These are phyloP conservation scores for Protobothrops mucrosquamatus DNA, from an alignment of 2,113 vertebrate species.

Conservation along the genomic window DNA sequence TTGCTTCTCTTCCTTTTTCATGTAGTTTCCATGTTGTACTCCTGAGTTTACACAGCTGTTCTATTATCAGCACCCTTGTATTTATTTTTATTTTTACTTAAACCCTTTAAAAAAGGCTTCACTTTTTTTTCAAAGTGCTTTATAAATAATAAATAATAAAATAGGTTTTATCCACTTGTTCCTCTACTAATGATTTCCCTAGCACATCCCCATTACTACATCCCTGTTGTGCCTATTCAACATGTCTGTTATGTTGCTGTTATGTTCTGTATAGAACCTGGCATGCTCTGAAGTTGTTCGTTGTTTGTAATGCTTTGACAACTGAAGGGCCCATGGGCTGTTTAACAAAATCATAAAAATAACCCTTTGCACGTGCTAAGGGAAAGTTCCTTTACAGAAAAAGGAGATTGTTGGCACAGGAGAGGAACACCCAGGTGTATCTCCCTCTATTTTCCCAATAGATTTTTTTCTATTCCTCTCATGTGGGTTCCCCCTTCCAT, in stretches of 20 bases:
- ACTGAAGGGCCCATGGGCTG: not conserved
- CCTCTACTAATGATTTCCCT: not conserved
- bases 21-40: not conserved
- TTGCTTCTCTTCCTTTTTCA: not conserved
- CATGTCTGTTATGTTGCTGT: too few relatives aligned
- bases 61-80: not conserved
- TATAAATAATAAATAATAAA: not conserved
- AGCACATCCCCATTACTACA: not conserved
- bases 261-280: not conserved
- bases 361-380: not conserved
- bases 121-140: not conserved
- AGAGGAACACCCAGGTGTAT: not conserved
- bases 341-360: not conserved
- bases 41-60: not conserved
- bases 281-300: not conserved
- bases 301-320: not conserved
- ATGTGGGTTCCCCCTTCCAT: not conserved
- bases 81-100: not conserved
- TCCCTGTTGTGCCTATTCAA: not conserved
- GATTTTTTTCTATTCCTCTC: not conserved
- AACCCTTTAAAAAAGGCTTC: not conserved
- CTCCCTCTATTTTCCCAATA: not conserved
- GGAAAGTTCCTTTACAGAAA: not conserved
- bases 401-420: not conserved
- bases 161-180: not conserved